Percentiles rank a stretch among this genome's conserved stretches.
Evolutionary conservation across 23 tunicate species (phyloP).

Genomic region (Botrylloides violaceus): DNA sequence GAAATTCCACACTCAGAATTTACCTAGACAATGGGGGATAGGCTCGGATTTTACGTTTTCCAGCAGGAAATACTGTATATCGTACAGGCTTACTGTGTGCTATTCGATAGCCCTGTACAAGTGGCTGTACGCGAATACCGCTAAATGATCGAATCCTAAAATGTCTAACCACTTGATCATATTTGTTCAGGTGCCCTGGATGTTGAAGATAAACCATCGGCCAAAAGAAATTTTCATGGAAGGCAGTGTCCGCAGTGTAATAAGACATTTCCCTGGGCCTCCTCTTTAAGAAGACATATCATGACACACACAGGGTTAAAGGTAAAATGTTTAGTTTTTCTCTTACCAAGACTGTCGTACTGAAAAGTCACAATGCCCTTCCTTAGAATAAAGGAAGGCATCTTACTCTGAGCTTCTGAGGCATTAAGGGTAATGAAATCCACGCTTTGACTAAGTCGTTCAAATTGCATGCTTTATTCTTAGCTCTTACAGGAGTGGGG

Average conservation of each 20-base stretch:
- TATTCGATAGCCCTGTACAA: background rate
- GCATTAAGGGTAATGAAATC: no score
- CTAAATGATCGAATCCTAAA: background rate
- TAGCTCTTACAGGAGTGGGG: no score
- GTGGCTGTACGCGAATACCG: background rate
- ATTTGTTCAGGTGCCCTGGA: background rate
- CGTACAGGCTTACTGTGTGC: background rate
- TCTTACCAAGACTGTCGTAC: background rate
- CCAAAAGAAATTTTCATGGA: background rate
- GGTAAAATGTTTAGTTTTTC: constrained; percentile 24
- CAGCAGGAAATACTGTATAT: no score
- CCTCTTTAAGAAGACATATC: constrained; percentile 79
- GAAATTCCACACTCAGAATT: no score
- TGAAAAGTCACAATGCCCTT: no score
- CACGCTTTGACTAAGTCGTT: no score
- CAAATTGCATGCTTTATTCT: no score
- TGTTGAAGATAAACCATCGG: background rate
- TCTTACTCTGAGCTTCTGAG: no score
- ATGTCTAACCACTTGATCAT: no score
- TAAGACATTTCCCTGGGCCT: constrained; percentile 92
- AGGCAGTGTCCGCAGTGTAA: constrained; percentile 87
- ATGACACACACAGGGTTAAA: constrained; percentile 95
- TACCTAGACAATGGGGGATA: no score
- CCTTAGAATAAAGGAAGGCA: no score
- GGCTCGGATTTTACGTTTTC: no score